Conservation (phyloP, 2,888 invertebrate species). For the Portevinia maculata region DNA sequence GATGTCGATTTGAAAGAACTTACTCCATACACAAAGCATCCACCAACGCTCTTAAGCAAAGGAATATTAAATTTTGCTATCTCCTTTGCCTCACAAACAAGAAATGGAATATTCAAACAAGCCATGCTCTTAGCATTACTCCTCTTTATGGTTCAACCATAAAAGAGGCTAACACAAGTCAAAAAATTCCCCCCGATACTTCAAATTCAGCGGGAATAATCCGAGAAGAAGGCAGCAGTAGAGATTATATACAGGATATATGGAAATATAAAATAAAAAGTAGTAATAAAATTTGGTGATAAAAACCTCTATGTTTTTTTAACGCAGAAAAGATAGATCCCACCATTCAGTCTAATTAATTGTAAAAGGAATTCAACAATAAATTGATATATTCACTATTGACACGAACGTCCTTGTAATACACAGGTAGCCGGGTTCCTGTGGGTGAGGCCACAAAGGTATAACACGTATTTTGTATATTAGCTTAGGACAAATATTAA, state of each 20-base stretch:
- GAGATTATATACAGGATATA: not conserved
- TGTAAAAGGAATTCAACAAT: conserved; percentile 34
- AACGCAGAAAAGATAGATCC: not conserved
- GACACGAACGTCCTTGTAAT: conserved; percentile 42
- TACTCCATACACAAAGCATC: not conserved
- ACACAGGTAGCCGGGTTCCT: too few relatives aligned
- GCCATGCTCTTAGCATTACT: conserved; percentile 37
- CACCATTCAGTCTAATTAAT: conserved; percentile 56
- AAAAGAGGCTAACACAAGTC: conserved; percentile 45
- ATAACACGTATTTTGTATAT: conserved; percentile 5
- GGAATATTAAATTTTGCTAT: conserved; percentile 57
- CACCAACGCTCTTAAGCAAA: not conserved
- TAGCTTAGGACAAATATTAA: conserved; percentile 33
- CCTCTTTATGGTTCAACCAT: conserved; percentile 42
- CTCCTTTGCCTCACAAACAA: not conserved
- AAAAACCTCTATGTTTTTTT: conserved; percentile 30
- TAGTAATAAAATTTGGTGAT: conserved; percentile 11
- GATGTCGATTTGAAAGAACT: conserved; percentile 18
- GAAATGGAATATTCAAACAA: conserved; percentile 50
- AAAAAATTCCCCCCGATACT: conserved; percentile 27
- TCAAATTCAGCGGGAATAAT: conserved; percentile 37
- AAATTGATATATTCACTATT: conserved; percentile 49
- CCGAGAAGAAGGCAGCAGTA: not conserved
- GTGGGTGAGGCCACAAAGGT: conserved; percentile 46
- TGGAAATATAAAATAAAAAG: not conserved